Conservation (phyloP, 2,888 invertebrate genomes). For the Gnatocerus cornutus region DNA sequence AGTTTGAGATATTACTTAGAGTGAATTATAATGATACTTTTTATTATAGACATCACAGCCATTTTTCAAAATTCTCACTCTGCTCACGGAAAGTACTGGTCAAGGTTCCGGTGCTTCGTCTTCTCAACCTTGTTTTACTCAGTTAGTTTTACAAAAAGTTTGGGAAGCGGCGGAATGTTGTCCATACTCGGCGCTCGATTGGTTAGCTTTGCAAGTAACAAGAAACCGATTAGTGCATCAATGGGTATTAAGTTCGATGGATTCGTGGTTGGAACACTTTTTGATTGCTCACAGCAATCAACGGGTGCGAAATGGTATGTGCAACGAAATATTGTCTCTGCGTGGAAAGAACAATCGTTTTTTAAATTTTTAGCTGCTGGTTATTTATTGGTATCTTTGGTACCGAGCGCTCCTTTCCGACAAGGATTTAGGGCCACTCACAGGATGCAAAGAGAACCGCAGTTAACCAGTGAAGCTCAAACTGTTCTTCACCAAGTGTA, state of each 20-base stretch:
- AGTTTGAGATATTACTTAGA: constrained; percentile 52
- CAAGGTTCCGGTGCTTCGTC: constrained; percentile 76
- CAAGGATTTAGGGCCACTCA: constrained; percentile 85
- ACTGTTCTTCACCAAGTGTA: constrained; percentile 80
- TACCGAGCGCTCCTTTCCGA: constrained; percentile 92
- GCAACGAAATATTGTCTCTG: not conserved
- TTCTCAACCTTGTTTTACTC: constrained; percentile 92
- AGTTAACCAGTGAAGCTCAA: constrained; percentile 74
- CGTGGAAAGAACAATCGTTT: not conserved
- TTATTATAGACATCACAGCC: constrained; percentile 83
- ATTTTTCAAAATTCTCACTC: constrained; percentile 92
- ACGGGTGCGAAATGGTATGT: constrained; percentile 84
- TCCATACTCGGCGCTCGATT: constrained; percentile 93
- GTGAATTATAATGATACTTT: not conserved
- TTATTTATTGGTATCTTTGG: constrained; percentile 89
- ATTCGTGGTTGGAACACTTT: constrained; percentile 93
- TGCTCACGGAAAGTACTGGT: constrained; percentile 83
- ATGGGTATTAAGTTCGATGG: constrained; percentile 94
- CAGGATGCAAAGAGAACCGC: constrained; percentile 71
- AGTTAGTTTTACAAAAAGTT: constrained; percentile 88
- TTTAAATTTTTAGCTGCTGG: constrained; percentile 81
- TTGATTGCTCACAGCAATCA: constrained; percentile 89
- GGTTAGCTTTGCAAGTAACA: constrained; percentile 89
- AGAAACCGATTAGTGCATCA: constrained; percentile 92
- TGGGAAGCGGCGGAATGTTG: constrained; percentile 94